These are phyloP conservation scores for Urocolius indicus DNA, from an alignment of 2,113 vertebrate genomes.

Conservation along the genomic window DNA sequence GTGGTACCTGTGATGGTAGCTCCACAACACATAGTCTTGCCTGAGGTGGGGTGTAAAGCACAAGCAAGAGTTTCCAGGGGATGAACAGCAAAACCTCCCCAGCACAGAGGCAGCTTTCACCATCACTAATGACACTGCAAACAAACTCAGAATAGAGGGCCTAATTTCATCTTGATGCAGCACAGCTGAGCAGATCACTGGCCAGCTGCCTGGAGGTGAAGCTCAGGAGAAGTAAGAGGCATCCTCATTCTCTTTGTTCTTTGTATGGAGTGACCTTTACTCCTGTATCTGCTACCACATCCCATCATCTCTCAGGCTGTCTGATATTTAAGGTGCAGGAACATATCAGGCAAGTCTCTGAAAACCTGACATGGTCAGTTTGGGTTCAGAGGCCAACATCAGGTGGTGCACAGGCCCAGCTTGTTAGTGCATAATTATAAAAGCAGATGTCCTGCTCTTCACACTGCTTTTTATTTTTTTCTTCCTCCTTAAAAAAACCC, in stretches of 20 bases:
- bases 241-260: not conserved
- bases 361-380: not conserved
- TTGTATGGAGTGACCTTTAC: not conserved
- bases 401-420: not conserved
- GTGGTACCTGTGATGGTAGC: rapidly evolving
- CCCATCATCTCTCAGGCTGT: not conserved
- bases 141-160: not conserved
- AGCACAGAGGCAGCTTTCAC: rapidly evolving
- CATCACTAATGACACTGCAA: rapidly evolving
- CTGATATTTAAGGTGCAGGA: not conserved
- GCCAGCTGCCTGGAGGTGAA: not conserved
- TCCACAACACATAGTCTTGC: not conserved
- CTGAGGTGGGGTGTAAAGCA: not conserved
- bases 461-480: not conserved
- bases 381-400: constrained; percentile 34
- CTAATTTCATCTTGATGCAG: rapidly evolving
- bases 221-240: not conserved
- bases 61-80: rapidly evolving
- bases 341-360: not conserved
- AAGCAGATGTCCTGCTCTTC: constrained; percentile 58
- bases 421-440: constrained; percentile 24
- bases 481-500: not conserved
- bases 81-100: rapidly evolving
- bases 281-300: not conserved
- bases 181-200: not conserved